Conservation (phyloP, 2,888 invertebrate genomes). For the Tromatobia lineatoria region DNA sequence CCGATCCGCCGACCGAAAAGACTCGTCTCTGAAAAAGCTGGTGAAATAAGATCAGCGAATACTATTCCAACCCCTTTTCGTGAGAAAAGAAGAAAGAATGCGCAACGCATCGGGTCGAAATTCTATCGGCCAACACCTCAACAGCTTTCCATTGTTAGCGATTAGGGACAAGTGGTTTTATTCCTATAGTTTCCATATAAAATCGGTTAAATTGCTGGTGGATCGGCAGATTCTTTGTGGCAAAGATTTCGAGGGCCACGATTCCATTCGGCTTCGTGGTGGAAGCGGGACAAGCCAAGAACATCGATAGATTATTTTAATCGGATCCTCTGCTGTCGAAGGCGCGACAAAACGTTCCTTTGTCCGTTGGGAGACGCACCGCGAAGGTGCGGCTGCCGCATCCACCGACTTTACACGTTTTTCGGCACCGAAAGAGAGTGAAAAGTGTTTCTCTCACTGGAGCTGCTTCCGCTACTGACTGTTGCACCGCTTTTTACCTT, state of each 20-base stretch:
- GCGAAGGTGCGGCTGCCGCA: conserved; percentile 45
- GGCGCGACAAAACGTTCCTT: conserved; percentile 75
- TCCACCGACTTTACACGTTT: conserved; percentile 61
- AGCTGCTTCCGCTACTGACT: conserved; percentile 29
- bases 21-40: conserved; percentile 52
- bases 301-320: conserved; percentile 77
- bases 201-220: conserved; percentile 15
- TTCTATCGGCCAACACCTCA: conserved; percentile 65
- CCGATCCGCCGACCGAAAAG: conserved; percentile 69
- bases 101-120: conserved; percentile 51
- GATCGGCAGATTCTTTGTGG: conserved; percentile 53
- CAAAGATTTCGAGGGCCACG: conserved; percentile 45
- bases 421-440: conserved; percentile 51
- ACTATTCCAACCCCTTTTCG: conserved; percentile 27
- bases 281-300: conserved; percentile 52
- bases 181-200: conserved; percentile 51
- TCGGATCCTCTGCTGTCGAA: conserved; percentile 67
- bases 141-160: conserved; percentile 79
- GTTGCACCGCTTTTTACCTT: conserved; percentile 16
- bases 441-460: conserved; percentile 32
- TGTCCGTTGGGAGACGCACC: conserved; percentile 64
- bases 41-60: conserved; percentile 45
- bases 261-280: conserved; percentile 58
- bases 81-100: conserved; percentile 75
- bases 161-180: conserved; percentile 80